Evolutionary conservation across 2,888 invertebrate genomes (phyloP), one percentile per base, ranked within the genome.

Genomic region (Laothoe populi): DNA sequence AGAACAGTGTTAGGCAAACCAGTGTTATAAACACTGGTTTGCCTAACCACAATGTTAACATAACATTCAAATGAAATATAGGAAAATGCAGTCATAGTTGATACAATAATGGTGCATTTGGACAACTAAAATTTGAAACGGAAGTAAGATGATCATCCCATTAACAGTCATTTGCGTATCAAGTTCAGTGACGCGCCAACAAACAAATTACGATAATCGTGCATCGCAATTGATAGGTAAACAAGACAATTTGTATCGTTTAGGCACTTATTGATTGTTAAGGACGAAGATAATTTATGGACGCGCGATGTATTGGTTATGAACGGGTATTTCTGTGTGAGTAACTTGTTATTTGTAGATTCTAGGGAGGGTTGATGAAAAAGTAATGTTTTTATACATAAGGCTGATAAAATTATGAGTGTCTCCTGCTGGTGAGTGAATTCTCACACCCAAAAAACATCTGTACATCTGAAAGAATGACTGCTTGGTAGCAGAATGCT

Each of bases 221-320:
- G 62, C 31, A 63, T 53, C 57, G 63, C 40, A 63, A 63, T 65
- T 65, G 66, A 73, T 73, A 63, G 60, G 60, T 62, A 65, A 67
- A 68, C 64, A 66, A 53, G 40, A 58, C 16, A 23, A 48, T 63
- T 63, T 64, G 31, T 35, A 59, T 53, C 35, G 53, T 60, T 8
- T 59, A 57, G 53, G 31, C 31, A 19, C 53, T 11, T 53, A 35
- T 53, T 31, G 31, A 35, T 53, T 4, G 11, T 53, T 16, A 19
- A 19, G 53, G 31, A 10, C 2, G 11, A 8, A 2, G 8, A 19
- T 19, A 44, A 44, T 49, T 49, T 49, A 10, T 21, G 8, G 10
- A 1, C 10, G 26, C 3, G 8, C 11, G 19, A 53, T 53, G 11
- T 24, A 46, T 23, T 46, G 21, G 23, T 11, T 44, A 44, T 19